Evolutionary conservation across 2,888 invertebrate genomes (phyloP), one percentile per base, ranked within the genome.

Genomic region (Dinocampus coccinellae): DNA sequence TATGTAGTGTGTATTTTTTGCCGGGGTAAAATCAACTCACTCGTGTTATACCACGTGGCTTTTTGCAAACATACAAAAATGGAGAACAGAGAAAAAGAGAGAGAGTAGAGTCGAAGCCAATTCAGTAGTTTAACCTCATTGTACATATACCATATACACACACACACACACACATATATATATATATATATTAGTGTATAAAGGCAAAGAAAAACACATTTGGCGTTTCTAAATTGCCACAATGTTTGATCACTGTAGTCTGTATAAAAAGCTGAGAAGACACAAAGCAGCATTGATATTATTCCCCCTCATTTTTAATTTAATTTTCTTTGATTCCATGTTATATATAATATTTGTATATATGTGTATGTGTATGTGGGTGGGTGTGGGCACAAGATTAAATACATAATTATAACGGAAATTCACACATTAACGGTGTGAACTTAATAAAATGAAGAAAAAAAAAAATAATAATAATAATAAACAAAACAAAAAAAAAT

Each of bases 1-100:
- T 61, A 20, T 61, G 61, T 33, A 36, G 26, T 62, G 26, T 10
- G 16, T 16, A 26, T 20, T 24, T 58, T 29, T 26, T 55, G 34
- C 34, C n/a, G 33, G 36, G n/a, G 53, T 36, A 53, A 34, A 34
- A 55, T 22, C 34, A 64, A 22, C 26, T 62, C 55, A 20, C 29
- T 26, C 29, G 26, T 36, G 10, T 33, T 55, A n/a, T 20, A 57
- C 63, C 70, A 70, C 70, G 70, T 70, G 70, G 65, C 70, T 70
- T 66, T 70, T 70, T 61, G 65, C 66, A 66, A 65, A 70, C 65
- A 70, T 61, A 65, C 65, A 52, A 58, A 62, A 52, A 29, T 52
- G 29, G 53, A 53, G 16, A 16, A 11, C 26, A n/a, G 26, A 7
- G 34, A 65, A 20, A 10, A 34, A 53, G 29, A 29, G 7, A 29